Evolutionary conservation across 37 sponge, comb jelly and placozoan species (phyloP).

Genomic region (Beroe ovata): DNA sequence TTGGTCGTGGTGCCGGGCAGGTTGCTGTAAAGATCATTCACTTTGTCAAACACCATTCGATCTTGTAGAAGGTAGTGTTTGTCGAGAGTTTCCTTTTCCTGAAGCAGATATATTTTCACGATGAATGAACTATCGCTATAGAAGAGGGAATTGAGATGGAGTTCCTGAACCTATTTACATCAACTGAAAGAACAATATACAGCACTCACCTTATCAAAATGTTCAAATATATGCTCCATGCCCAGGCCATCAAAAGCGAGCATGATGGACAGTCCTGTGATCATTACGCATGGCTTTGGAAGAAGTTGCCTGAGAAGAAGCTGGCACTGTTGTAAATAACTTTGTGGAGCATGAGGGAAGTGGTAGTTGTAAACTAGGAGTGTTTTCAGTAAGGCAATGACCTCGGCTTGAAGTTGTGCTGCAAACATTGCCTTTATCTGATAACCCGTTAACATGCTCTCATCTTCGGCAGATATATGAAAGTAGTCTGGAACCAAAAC

Average conservation of each 20-base stretch:
- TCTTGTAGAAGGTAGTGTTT: conserved; percentile 22
- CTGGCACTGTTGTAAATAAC: conserved; percentile 15
- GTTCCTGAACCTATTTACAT: too few species aligned
- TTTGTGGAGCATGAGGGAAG: conserved; percentile 18
- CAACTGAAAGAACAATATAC: too few species aligned
- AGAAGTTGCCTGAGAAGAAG: conserved; percentile 1
- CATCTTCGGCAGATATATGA: conserved; percentile 51
- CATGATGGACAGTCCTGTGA: conserved; percentile 11
- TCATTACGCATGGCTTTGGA: not conserved
- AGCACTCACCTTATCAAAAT: conserved; percentile 61
- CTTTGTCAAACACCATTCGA: conserved; percentile 16
- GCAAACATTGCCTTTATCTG: not conserved
- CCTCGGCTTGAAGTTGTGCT: not conserved
- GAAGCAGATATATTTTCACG: not conserved
- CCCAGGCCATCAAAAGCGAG: conserved; percentile 29
- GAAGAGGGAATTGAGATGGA: too few species aligned
- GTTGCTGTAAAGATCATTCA: conserved; percentile 27
- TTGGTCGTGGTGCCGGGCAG: conserved; percentile 20
- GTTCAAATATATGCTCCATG: conserved; percentile 53
- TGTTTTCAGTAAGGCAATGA: not conserved
- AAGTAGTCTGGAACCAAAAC: conserved; percentile 37
- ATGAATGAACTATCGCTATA: too few species aligned
- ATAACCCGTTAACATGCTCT: conserved; percentile 23
- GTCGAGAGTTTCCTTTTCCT: conserved; percentile 31
- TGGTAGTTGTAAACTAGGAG: conserved; percentile 58